Percentiles rank a stretch among this genome's conserved stretches.
phyloP scores from a whole-genome alignment of 2,888 invertebrate genomes.

The Yponomeuta sedellus region DNA sequence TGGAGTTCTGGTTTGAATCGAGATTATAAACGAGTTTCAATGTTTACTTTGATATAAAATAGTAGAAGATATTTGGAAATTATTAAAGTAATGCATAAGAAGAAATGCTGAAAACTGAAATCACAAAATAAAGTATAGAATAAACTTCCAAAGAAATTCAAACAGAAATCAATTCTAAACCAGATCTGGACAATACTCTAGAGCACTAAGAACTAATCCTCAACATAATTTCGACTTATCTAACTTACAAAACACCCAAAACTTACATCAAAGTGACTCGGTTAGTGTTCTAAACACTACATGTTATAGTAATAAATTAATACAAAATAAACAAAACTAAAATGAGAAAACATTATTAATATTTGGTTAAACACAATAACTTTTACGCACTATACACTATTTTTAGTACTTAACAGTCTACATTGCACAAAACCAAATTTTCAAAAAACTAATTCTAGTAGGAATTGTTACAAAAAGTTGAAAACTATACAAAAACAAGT shows the following conservation, averaged over 20 bases:
- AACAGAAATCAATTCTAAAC: background rate
- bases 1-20: background rate
- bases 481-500: background rate
- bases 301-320: background rate
- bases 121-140: background rate
- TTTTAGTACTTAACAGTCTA: slow-evolving; percentile 32
- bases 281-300: slow-evolving; percentile 16
- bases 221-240: background rate
- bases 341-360: slow-evolving; percentile 8
- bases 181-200: slow-evolving; percentile 3
- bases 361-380: slow-evolving; percentile 16
- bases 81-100: background rate
- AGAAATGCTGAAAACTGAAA: background rate
- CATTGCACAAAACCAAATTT: slow-evolving; percentile 61
- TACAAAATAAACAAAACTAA: background rate
- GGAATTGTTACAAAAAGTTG: slow-evolving; percentile 15
- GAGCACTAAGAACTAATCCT: background rate
- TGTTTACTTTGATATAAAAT: background rate
- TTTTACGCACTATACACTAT: slow-evolving; percentile 4
- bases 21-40: background rate
- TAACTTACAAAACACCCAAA: background rate
- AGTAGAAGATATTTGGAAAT: background rate
- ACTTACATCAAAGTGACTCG: slow-evolving; percentile 12
- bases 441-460: slow-evolving; percentile 12
- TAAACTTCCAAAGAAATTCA: background rate